Evolutionary conservation across 53 echinoderm and acorn worm genomes (phyloP), one percentile per base, ranked within the genome.

Genomic region (Patiria pectinifera): DNA sequence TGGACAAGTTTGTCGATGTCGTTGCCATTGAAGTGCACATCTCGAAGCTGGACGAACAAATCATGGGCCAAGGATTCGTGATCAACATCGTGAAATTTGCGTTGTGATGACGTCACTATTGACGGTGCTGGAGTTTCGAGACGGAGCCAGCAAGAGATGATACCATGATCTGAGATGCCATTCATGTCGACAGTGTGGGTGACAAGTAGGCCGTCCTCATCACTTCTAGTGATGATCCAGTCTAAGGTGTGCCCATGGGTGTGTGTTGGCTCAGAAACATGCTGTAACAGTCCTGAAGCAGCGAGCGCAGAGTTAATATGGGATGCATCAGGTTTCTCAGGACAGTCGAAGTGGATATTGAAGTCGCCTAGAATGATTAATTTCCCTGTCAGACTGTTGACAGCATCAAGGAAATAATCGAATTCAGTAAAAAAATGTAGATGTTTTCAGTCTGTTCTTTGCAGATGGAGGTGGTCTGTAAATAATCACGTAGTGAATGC

Each of bases 161-260:
- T 23, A 22, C 47, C 74, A 22, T 72, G 86, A 44, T 86, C 86
- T 19, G 86, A 86, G 9, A 86, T 86, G 49, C 43, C 60, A 24
- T 76, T 76, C 77, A 87, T 87, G 58, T 87, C n/a, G 24, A 76
- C 87, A 58, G n/a, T 23, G 26, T 76, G 23, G 10, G 53, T 12
- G 77, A 47, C n/a, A 47, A 86, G 71, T 46, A 74, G 49, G 16
- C 74, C 45, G 48, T 86, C 71, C 74, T 86, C 86, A 6, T 71
- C 59, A 14, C 14, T 10, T 25, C 77, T 77, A 3, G 60, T 87
- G 77, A 76, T 53, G 26, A 87, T 6, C 35, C 77, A 75, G 76
- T 87, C 77, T 2, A 77, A 60, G 15, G 44, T 87, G 77, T 87
- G 87, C 7, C 87, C 87, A 2, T 76, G 87, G n/a, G 35, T 59